Conservation (phyloP, 1,140 invertebrate species). For the Steinernema khuongi region DNA sequence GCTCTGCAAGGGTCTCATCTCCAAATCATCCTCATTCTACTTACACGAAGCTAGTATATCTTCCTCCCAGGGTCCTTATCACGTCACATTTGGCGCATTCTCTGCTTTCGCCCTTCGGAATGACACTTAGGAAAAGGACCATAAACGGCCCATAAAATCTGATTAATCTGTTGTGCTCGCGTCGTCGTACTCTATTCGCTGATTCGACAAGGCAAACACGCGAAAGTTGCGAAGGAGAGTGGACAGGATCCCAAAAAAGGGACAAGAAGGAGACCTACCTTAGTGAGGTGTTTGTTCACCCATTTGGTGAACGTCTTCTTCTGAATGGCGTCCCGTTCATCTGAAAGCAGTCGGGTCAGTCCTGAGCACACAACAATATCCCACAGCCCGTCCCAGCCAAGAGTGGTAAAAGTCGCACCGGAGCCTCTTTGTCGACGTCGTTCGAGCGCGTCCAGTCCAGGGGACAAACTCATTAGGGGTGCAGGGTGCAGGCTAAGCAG, state of each 20-base stretch:
- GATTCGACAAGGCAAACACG: too few relatives aligned
- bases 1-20: too few relatives aligned
- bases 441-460: not conserved
- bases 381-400: not conserved
- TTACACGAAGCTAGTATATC: too few relatives aligned
- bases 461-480: not conserved
- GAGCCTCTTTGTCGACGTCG: not conserved
- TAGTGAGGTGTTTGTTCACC: conserved; percentile 99
- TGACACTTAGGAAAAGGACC: too few relatives aligned
- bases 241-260: not conserved
- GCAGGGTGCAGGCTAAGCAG: not conserved
- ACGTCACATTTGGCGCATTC: too few relatives aligned
- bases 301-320: conserved; percentile 99
- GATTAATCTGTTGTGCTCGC: too few relatives aligned
- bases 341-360: conserved; percentile 66
- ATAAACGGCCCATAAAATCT: too few relatives aligned
- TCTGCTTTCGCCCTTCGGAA: too few relatives aligned
- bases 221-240: too few relatives aligned
- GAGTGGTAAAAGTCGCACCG: conserved; percentile 3
- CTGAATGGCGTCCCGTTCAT: conserved; percentile 97
- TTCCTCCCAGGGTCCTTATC: too few relatives aligned
- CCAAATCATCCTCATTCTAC: too few relatives aligned
- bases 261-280: conserved; percentile 69
- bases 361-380: not conserved
- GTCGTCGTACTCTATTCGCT: too few relatives aligned